Base-by-base conservation (phyloP, 37 sponge, comb jelly and placozoan genomes). In the Oopsacas minuta region DNA sequence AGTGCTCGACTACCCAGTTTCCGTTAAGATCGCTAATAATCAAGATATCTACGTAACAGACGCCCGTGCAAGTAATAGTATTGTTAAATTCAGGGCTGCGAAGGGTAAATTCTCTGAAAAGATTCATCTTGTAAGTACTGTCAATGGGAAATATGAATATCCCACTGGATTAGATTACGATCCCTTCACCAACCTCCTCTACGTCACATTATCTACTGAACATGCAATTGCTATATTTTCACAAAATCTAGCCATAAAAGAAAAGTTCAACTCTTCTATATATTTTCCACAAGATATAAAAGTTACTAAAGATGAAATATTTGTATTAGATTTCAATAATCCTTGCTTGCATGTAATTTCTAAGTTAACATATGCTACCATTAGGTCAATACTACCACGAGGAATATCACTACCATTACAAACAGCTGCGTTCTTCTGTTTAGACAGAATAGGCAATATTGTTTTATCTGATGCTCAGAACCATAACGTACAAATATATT, bases 211-310 rank as follows among this genome's bases (percentile, higher is more conserved):
- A 7, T 61, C 75, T 61, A 61, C 75, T 12, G 75, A 61, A 34
- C 75, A 61, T 61, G 75, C 75, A 25, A 12, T 61, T 61, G 75
- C 75, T 61, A 34, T 61, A 10, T 25, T 61, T n/a, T 61, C 75
- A 3, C 75, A 61, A 3, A 12, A n/a, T 34, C 22, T 61, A 5
- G 30, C 28, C 3, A 7, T 61, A 12, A 61, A 10, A 34, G 75
- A 61, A 32, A 61, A 12, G 28, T 61, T 61, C 22, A 61, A 25
- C 30, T 34, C 75, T 3, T 61, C 75, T 25, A 34, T 61, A 10
- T 61, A 61, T n/a, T 61, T 61, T 34, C 75, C 75, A 61, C 75
- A 61, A n/a, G 75, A 61, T 61, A 61, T 61, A 3, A 61, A 61
- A 34, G 75, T 61, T 3, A 25, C 30, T 25, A n/a, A n/a, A 3